phyloP scores from a whole-genome alignment of 2,113 vertebrate genomes.

The Gambusia affinis region DNA sequence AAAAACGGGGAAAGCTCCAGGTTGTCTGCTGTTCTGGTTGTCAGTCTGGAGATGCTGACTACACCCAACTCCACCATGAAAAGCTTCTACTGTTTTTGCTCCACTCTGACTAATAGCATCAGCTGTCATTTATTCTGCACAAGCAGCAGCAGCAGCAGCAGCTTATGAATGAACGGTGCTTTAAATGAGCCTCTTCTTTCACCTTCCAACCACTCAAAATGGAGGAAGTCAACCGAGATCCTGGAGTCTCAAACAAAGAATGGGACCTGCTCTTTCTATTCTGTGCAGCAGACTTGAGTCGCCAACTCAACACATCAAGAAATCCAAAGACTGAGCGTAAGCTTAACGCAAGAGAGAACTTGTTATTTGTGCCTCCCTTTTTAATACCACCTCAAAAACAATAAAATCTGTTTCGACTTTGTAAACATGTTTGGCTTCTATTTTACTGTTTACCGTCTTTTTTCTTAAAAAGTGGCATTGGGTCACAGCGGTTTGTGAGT shows the following conservation, averaged over 20 bases:
- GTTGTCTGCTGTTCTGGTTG: constrained; percentile 50
- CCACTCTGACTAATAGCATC: not conserved
- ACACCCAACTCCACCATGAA: constrained; percentile 41
- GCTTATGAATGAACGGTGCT: not conserved
- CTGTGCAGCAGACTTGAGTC: no score
- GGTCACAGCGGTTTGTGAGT: constrained; percentile 44
- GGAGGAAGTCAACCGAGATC: not conserved
- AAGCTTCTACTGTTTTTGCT: constrained; percentile 8
- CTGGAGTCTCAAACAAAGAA: not conserved
- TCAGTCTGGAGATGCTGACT: constrained; percentile 24
- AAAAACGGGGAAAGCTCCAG: constrained; percentile 18
- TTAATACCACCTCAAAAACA: not conserved
- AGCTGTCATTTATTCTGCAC: not conserved
- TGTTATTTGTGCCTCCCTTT: not conserved
- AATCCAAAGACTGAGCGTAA: not conserved
- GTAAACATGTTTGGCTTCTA: not conserved
- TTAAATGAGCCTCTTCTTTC: not conserved
- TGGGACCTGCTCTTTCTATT: no score
- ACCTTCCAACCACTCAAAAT: no score
- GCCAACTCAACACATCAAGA: no score
- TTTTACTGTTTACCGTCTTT: constrained; percentile 35
- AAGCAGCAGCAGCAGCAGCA: not conserved
- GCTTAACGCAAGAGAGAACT: not conserved
- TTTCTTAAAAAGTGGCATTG: constrained; percentile 33
- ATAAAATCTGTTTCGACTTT: not conserved